Conservation (phyloP, 2,797 vertebrate species). For the Caiman crocodilus region DNA sequence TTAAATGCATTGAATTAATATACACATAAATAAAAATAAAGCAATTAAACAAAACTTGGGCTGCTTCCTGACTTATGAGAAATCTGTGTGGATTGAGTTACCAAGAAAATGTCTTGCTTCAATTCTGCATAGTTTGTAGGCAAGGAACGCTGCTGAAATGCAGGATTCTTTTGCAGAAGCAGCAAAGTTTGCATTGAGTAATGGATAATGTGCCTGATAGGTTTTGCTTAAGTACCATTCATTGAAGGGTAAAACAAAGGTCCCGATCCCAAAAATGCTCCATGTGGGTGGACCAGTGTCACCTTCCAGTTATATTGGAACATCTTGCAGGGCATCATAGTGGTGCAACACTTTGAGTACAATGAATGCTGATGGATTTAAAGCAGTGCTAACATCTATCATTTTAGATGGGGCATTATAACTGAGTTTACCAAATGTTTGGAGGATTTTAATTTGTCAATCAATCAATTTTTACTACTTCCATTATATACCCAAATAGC, state of each 20-base stretch:
- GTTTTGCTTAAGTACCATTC: background rate
- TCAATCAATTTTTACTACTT: background rate
- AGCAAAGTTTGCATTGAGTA: background rate
- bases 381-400: background rate
- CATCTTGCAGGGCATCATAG: background rate
- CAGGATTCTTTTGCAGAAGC: background rate
- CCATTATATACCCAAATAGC: background rate
- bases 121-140: background rate
- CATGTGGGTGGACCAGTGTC: background rate
- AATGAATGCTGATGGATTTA: background rate
- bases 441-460: background rate
- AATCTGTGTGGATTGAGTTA: constrained; percentile 6
- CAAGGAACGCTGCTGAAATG: background rate
- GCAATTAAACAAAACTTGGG: constrained; percentile 47
- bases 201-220: background rate
- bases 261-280: background rate
- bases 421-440: background rate
- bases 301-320: background rate
- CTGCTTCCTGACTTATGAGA: constrained; percentile 27
- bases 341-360: background rate
- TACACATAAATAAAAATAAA: constrained; percentile 65
- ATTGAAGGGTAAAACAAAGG: background rate
- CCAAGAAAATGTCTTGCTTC: background rate
- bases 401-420: background rate
- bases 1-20: constrained; percentile 48